Evolutionary conservation across 53 echinoderm and acorn worm genomes (phyloP), one percentile per base, ranked within the genome.

Genomic region (Echinometra lucunter): DNA sequence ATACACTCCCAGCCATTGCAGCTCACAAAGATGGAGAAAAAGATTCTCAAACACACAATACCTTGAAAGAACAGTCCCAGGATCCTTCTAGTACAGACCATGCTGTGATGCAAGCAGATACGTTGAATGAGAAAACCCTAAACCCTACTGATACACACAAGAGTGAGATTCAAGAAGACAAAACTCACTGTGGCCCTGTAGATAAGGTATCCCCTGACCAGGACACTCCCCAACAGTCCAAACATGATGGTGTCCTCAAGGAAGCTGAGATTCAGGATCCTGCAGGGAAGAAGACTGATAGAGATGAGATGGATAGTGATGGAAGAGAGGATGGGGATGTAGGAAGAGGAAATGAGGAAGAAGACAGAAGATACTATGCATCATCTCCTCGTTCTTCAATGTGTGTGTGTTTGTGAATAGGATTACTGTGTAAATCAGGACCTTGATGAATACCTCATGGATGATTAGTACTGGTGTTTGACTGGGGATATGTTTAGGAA

Each of bases 321-420:
- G 85, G n/a, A 28, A 28, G 30, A 45, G 85, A 40, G 85, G 85
- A 85, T 45, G 49, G 15, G 49, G 28, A 11, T 1, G 49, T 47
- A 30, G 12, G 28, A 85, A 30, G 13, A n/a, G 28, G 30, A 35
- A 35, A 72, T 72, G 72, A 72, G 35, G 72, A 72, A 13, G 2
- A 10, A 7, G 32, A 72, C 32, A 16, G 72, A 1, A 75, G 49
- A 47, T 27, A 1, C 9, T 12, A 49, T 23, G 47, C 2, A 37
- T 28, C 49, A 5, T 6, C 45, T 44, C 45, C 44, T 85, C 85
- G 85, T 10, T 85, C 85, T 0, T 27, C 53, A 28, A 4, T 49
- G 28, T 85, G 85, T 28, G 85, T 85, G 16, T 85, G 85, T 49
- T 85, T 85, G 18, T 85, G 28, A 81, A 32, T 1, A 35, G 72